These are phyloP conservation scores for Ephestia elutella DNA, from an alignment of 1,140 invertebrate species.

Conservation along the genomic window DNA sequence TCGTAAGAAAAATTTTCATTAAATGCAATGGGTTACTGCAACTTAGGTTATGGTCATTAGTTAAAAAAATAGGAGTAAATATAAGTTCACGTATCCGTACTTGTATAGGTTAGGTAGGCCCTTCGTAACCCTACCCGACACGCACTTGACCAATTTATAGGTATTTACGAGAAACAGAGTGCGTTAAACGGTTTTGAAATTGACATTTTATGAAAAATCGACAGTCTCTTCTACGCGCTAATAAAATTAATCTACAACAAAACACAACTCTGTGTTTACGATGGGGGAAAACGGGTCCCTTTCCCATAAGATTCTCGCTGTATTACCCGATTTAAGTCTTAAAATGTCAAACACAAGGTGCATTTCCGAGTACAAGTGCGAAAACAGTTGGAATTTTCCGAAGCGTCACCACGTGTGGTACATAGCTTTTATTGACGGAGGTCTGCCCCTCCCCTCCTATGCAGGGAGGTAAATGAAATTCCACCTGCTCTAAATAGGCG, in stretches of 20 bases:
- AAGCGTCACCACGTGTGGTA: constrained; percentile 55
- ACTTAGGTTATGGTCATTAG: too few relatives aligned
- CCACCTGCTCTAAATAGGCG: constrained; percentile 55
- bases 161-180: too few relatives aligned
- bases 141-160: too few relatives aligned
- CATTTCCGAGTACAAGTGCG: constrained; percentile 12
- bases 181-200: too few relatives aligned
- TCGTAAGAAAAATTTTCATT: too few relatives aligned
- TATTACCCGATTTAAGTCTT: constrained; percentile 23
- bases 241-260: constrained; percentile 36
- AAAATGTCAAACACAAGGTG: constrained; percentile 17
- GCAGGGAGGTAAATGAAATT: constrained; percentile 49
- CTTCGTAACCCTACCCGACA: too few relatives aligned
- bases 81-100: too few relatives aligned
- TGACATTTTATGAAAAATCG: too few relatives aligned
- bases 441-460: constrained; percentile 37
- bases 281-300: constrained; percentile 58
- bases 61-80: too few relatives aligned
- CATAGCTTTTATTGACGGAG: constrained; percentile 57
- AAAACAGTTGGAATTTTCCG: constrained; percentile 46
- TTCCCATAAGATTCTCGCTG: constrained; percentile 36
- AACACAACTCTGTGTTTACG: constrained; percentile 59
- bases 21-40: too few relatives aligned
- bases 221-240: constrained; percentile 12
- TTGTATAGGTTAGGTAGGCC: too few relatives aligned